Base-by-base conservation (phyloP, 1,140 invertebrate species). In the Prorops nasuta region DNA sequence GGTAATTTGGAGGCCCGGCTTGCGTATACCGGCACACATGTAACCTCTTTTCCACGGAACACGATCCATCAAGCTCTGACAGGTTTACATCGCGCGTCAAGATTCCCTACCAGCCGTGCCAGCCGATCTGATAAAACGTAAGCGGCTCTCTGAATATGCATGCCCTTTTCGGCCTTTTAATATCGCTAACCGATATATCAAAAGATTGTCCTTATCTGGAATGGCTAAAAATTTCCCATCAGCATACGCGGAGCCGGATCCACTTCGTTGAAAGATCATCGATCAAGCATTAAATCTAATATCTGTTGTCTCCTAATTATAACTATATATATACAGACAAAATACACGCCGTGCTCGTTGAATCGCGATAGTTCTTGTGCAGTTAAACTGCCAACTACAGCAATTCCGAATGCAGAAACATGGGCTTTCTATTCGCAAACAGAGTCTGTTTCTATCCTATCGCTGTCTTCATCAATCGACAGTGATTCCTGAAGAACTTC, bases 11-110 rank as follows among this genome's bases (percentile, higher is more conserved):
- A 8, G 8, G 39, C 19, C 8, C 7, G n/a, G n/a, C n/a, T n/a
- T n/a, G n/a, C n/a, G n/a, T n/a, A n/a, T n/a, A n/a, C n/a, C 39
- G 22, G 44, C 44, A 55, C 35, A 16, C 44, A 51, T 38, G 51
- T 56, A 62, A 64, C 51, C 58, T 62, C 60, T 58, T 60, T 64
- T 61, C 55, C 44, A 34, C 53, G 47, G 50, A 48, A 52, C 32
- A 53, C 58, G 62, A 74, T 74, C 70, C 67, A 74, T 74, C 71
- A 74, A 71, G 38, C 43, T 51, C 55, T 65, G 71, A 71, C 70
- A 69, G 62, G 62, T 70, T 71, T 66, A 67, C 72, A 70, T 67
- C 63, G 58, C 60, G 53, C 67, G 69, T 67, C 60, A 71, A 72
- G 67, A 69, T 65, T 66, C 59, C 59, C 63, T 51, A 41, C 49